phyloP scores from a whole-genome alignment of 2,888 invertebrate species.

The Eledone cirrhosa region DNA sequence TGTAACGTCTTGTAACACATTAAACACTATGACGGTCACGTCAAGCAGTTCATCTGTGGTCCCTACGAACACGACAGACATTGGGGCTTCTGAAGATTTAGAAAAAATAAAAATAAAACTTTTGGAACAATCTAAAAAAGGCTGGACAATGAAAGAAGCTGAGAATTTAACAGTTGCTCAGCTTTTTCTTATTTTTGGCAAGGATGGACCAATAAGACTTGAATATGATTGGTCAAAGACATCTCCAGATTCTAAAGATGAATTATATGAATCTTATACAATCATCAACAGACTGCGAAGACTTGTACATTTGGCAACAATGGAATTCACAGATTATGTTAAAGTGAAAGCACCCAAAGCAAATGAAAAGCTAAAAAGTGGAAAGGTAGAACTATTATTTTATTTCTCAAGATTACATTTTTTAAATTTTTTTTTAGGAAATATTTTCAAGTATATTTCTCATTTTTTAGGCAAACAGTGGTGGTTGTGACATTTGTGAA shows the following conservation, averaged over 20 bases:
- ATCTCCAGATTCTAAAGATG: conserved; percentile 35
- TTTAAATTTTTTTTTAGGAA: too few relatives aligned
- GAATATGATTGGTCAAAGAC: conserved; percentile 67
- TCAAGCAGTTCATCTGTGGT: neutral
- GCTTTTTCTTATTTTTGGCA: conserved; percentile 80
- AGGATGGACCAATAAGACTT: conserved; percentile 63
- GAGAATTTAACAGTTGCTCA: conserved; percentile 88
- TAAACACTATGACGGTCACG: neutral
- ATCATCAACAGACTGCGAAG: conserved; percentile 58
- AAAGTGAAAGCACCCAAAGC: conserved; percentile 37
- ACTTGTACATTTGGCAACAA: conserved; percentile 58
- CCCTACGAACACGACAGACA: neutral
- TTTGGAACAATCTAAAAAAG: conserved; percentile 65
- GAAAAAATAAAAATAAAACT: conserved; percentile 30
- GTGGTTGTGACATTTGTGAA: conserved; percentile 16
- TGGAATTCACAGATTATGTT: conserved; percentile 57
- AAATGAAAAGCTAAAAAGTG: conserved; percentile 7
- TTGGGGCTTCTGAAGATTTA: conserved; percentile 14
- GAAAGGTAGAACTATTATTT: neutral
- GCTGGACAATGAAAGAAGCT: conserved; percentile 82
- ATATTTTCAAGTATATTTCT: neutral
- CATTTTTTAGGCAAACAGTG: conserved; percentile 6
- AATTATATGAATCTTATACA: conserved; percentile 37
- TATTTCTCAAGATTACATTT: too few relatives aligned
- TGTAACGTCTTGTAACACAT: neutral